Conservation (phyloP, 2,888 invertebrate species). For the Volucella bombylans region DNA sequence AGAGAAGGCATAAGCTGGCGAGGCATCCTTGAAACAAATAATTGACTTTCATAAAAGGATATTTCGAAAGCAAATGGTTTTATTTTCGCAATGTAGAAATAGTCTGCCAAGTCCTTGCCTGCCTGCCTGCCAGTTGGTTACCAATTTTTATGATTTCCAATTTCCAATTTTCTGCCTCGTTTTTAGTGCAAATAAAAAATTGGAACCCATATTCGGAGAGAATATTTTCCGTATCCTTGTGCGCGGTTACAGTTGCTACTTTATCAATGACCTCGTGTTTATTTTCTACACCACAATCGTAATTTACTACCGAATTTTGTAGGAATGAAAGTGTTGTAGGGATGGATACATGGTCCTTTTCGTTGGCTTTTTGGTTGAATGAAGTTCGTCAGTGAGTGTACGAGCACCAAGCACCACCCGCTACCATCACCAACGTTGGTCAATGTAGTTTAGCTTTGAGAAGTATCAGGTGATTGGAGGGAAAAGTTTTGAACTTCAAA, state of each 20-base stretch:
- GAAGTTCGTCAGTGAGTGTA: constrained; percentile 13
- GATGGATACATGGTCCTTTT: neutral
- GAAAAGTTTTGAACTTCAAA: constrained; percentile 17
- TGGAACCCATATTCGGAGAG: constrained; percentile 14
- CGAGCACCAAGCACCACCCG: neutral
- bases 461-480: constrained; percentile 13
- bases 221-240: constrained; percentile 6
- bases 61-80: constrained; percentile 40
- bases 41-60: constrained; percentile 67
- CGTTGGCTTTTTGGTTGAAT: neutral
- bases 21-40: constrained; percentile 20
- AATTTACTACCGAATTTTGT: constrained; percentile 42
- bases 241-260: constrained; percentile 8
- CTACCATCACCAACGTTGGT: neutral
- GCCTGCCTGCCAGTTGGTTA: neutral
- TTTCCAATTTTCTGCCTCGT: constrained; percentile 69
- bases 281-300: constrained; percentile 16
- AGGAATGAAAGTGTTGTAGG: neutral
- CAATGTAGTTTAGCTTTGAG: neutral
- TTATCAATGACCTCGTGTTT: neutral
- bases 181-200: constrained; percentile 65
- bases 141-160: constrained; percentile 62
- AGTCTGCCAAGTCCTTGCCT: too few relatives aligned
- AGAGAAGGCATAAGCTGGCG: neutral
- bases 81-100: neutral